A percentile compares a stretch with the other conserved stretches of the same genome.
These are phyloP conservation scores for Philonicus albiceps DNA, from an alignment of 2,888 invertebrate genomes.

Conservation along the genomic window DNA sequence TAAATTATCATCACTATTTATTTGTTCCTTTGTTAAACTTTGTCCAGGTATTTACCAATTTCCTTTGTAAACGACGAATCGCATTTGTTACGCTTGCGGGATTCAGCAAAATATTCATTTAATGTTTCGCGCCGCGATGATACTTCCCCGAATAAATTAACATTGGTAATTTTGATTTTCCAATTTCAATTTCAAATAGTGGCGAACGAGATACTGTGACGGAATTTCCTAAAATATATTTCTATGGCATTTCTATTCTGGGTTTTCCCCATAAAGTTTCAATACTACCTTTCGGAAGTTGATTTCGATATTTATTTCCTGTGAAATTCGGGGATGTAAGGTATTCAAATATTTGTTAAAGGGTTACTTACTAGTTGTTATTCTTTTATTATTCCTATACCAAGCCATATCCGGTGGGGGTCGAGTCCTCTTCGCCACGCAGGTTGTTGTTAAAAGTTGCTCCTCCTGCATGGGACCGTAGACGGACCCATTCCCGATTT, in stretches of 20 bases:
- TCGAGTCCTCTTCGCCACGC: constrained; percentile 77
- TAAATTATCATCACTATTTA: neutral
- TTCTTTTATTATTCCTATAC: constrained; percentile 78
- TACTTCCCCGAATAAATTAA: neutral
- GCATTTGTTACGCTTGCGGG: neutral
- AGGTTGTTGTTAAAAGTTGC: constrained; percentile 59
- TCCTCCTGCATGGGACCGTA: constrained; percentile 63
- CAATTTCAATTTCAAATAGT: neutral
- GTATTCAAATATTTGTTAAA: neutral
- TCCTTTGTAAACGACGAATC: neutral
- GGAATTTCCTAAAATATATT: too few relatives aligned
- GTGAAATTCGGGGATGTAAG: neutral
- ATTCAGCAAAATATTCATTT: neutral
- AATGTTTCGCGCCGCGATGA: neutral
- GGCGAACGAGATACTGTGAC: neutral
- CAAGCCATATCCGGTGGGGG: constrained; percentile 86
- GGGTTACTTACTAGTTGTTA: constrained; percentile 64
- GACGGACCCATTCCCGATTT: constrained; percentile 67
- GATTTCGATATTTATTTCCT: neutral
- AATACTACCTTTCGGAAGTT: neutral
- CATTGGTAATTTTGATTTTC: neutral
- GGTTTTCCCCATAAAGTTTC: neutral
- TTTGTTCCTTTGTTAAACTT: neutral
- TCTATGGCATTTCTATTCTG: neutral
- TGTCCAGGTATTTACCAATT: neutral